Evolutionary conservation across 2,888 invertebrate genomes (phyloP).

Genomic region (Pilophorus perplexus): DNA sequence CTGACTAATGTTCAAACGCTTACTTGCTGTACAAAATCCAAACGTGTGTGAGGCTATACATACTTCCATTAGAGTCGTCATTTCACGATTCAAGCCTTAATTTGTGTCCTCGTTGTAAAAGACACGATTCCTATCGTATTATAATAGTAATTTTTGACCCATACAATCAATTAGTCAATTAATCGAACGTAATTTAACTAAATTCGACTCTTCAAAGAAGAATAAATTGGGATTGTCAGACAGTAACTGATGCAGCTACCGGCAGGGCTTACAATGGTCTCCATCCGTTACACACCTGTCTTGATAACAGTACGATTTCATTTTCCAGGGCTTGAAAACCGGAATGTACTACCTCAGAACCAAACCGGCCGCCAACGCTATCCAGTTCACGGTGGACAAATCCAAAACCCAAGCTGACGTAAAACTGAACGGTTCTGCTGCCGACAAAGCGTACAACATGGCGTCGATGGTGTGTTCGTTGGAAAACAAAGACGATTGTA

Average conservation of each 20-base stretch:
- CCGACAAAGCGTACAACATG: conserved; percentile 56
- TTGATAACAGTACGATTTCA: too few relatives aligned
- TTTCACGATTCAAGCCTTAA: too few relatives aligned
- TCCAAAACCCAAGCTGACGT: conserved; percentile 53
- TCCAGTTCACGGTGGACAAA: conserved; percentile 97
- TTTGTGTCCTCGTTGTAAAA: too few relatives aligned
- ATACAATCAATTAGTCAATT: neutral
- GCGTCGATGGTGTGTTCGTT: conserved; percentile 81
- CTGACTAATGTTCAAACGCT: too few relatives aligned
- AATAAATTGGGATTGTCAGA: too few relatives aligned
- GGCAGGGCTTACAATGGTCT: too few relatives aligned
- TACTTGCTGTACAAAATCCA: too few relatives aligned
- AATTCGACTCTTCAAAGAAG: too few relatives aligned
- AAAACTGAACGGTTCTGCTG: conserved; percentile 46
- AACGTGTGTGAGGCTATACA: too few relatives aligned
- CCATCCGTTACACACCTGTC: too few relatives aligned
- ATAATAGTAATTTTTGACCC: neutral
- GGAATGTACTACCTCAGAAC: conserved; percentile 99
- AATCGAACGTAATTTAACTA: neutral
- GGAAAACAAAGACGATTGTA: conserved; percentile 81
- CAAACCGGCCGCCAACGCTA: conserved; percentile 92
- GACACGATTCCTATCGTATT: neutral
- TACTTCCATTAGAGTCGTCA: too few relatives aligned
- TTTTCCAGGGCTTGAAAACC: conserved; percentile 81
- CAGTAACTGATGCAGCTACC: too few relatives aligned